A percentile compares a stretch with the other conserved stretches of the same genome.
Conservation (phyloP, 2,113 vertebrate genomes). For the Paratilapia polleni region DNA sequence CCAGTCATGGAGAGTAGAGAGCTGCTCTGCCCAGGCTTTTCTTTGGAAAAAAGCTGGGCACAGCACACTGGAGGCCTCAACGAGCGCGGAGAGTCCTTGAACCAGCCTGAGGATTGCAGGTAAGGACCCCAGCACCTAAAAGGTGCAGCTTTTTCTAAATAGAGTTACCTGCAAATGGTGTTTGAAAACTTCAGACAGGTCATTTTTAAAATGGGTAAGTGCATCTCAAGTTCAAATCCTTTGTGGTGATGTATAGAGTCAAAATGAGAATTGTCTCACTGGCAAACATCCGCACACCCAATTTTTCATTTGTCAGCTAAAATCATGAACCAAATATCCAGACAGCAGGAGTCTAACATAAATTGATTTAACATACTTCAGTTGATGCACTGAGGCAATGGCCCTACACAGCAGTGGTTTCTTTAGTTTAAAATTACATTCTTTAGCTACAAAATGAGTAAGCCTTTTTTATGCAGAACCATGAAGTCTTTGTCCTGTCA, state of each 20-base stretch:
- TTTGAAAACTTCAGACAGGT: not conserved
- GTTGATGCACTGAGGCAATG: not conserved
- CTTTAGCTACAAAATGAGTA: not conserved
- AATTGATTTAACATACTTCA: no score
- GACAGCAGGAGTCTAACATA: no score
- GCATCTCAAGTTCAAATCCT: not conserved
- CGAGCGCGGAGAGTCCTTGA: not conserved
- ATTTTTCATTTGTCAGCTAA: no score
- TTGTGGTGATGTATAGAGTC: not conserved
- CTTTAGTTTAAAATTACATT: not conserved
- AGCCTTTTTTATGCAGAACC: not conserved
- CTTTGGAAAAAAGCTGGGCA: not conserved
- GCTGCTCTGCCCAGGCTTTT: not conserved
- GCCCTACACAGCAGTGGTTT: not conserved
- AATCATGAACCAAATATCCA: no score
- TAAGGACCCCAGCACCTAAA: not conserved
- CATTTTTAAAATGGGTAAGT: not conserved
- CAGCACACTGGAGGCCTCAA: not conserved
- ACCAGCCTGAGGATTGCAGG: conserved; percentile 13
- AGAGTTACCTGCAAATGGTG: not conserved
- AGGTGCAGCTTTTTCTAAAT: not conserved
- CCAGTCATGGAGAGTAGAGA: not conserved
- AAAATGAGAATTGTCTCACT: not conserved
- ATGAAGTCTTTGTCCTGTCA: not conserved
- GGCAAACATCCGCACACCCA: not conserved